Evolutionary conservation across 2,888 invertebrate genomes (phyloP).

Genomic region (Eilema depressum): DNA sequence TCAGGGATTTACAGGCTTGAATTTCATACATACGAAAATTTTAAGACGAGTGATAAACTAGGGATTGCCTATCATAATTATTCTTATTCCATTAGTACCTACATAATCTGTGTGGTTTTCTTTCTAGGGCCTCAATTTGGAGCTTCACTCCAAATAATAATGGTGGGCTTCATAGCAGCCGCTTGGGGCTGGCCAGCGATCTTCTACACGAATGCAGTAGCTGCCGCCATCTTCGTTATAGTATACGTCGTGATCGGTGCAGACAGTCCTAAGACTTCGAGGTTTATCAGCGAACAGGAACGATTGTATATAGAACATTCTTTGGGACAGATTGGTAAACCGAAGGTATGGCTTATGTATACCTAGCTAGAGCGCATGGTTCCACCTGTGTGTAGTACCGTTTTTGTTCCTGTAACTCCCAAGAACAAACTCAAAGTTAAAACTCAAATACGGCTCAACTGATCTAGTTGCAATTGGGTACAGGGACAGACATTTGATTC

Average conservation of each 20-base stretch:
- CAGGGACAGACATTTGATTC: too few species aligned
- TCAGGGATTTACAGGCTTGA: too few species aligned
- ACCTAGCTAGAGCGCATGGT: background rate
- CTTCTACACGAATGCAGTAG: constrained; percentile 88
- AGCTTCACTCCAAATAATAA: constrained; percentile 85
- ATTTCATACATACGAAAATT: too few species aligned
- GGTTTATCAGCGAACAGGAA: constrained; percentile 88
- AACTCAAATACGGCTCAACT: too few species aligned
- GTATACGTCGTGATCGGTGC: constrained; percentile 88
- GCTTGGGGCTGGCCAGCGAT: constrained; percentile 89
- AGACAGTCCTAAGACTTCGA: constrained; percentile 87
- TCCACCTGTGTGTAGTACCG: too few species aligned
- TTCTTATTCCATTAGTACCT: too few species aligned
- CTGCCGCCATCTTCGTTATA: constrained; percentile 85
- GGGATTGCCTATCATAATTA: too few species aligned
- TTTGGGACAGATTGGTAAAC: constrained; percentile 67
- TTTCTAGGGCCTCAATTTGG: constrained; percentile 86
- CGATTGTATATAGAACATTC: constrained; percentile 89
- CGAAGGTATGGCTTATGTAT: constrained; percentile 58
- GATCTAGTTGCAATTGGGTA: too few species aligned
- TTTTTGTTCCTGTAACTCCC: too few species aligned
- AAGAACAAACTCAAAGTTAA: too few species aligned
- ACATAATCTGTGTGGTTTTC: background rate
- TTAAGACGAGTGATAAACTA: too few species aligned
- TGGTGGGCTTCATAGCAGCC: constrained; percentile 76